Evolutionary conservation across 2,888 invertebrate species (phyloP).

Genomic region (Diaprepes abbreviatus): DNA sequence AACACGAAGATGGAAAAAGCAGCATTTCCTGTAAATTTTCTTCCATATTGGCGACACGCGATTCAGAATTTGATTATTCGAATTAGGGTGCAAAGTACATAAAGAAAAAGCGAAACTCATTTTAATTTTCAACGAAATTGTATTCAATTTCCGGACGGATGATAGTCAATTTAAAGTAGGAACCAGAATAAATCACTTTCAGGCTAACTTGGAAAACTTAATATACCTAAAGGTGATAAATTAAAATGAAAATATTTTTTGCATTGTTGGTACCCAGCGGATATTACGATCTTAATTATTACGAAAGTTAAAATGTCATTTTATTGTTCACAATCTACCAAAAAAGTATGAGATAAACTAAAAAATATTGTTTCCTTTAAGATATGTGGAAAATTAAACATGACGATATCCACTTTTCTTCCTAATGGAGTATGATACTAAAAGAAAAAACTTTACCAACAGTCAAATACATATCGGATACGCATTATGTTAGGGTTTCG

Average conservation of each 20-base stretch:
- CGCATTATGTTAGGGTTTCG: too few species aligned
- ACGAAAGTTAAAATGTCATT: too few species aligned
- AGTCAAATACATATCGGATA: too few species aligned
- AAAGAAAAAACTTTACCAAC: too few species aligned
- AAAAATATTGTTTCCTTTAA: too few species aligned
- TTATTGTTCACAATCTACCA: too few species aligned
- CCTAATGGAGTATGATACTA: too few species aligned
- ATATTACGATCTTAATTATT: slow-evolving; percentile 11
- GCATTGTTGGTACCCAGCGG: slow-evolving; percentile 8
- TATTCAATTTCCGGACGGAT: slow-evolving; percentile 56
- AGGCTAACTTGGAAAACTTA: slow-evolving; percentile 33
- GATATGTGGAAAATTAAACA: too few species aligned
- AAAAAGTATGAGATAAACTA: too few species aligned
- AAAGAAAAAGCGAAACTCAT: slow-evolving; percentile 52
- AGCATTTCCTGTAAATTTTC: slow-evolving; percentile 47
- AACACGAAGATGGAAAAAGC: slow-evolving; percentile 37
- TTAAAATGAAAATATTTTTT: slow-evolving; percentile 22
- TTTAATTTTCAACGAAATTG: slow-evolving; percentile 56
- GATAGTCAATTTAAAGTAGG: slow-evolving; percentile 56
- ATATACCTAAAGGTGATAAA: slow-evolving; percentile 39
- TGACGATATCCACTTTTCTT: too few species aligned
- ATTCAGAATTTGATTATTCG: slow-evolving; percentile 43
- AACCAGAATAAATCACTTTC: slow-evolving; percentile 55
- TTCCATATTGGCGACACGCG: slow-evolving; percentile 44
- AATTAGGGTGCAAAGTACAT: slow-evolving; percentile 44